Evolutionary conservation across 2,113 vertebrate genomes (phyloP), one percentile per base, ranked within the genome.

Genomic region (Gracilinanus agilis): DNA sequence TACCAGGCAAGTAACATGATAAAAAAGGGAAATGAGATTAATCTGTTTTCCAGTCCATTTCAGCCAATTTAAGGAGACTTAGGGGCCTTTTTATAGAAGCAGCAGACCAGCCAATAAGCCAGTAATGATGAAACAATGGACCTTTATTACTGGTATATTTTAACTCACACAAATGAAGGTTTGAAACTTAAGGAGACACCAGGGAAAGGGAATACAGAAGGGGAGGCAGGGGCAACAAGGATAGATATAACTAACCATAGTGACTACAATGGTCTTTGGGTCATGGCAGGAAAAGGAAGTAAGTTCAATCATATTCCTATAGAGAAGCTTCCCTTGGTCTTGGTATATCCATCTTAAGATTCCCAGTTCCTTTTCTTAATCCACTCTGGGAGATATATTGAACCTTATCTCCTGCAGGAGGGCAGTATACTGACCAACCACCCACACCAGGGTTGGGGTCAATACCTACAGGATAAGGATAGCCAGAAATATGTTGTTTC

Each of bases 21-120:
- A 75, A 75, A 40, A 75, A 40, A 83, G n/a, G 23, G 5, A 83
- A 83, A 83, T 83, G 67, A 83, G n/a, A 83, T 83, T 83, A 83
- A 83, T 83, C n/a, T 83, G 67, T 83, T 83, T 83, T 83, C 67
- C 67, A 40, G 67, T 83, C n/a, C 67, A 83, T 83, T 83, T 83
- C 67, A 83, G 67, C 19, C 67, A 40, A 83, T 40, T 83, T 83
- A 83, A 83, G 67, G 67, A 83, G 67, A 40, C 67, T 23, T 83
- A 40, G 67, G 67, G 67, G 67, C 67, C 67, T 40, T 83, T 83
- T 83, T 83, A 83, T 83, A 83, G n/a, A 83, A 83, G 67, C 67
- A 83, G 34, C 67, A 83, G n/a, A 83, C 67, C 67, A 83, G 67
- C n/a, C 67, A 83, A 19, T 83, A 83, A 83, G 67, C 67, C 67